A percentile compares a stretch with the other conserved stretches of the same genome.
These are phyloP conservation scores for Galbula dea DNA, from an alignment of 2,113 vertebrate species.

Conservation along the genomic window DNA sequence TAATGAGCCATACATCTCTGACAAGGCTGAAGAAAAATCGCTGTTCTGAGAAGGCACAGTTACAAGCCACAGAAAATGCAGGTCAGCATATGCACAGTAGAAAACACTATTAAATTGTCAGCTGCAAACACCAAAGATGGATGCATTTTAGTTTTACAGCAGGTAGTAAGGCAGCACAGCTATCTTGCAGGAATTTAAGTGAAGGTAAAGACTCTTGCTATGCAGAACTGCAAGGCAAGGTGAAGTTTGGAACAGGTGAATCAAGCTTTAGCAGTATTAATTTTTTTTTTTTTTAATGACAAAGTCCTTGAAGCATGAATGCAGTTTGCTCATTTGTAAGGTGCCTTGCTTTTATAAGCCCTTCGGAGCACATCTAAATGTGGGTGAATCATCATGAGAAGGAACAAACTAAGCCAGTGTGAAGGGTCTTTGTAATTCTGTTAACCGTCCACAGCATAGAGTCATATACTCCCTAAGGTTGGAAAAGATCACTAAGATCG, in stretches of 20 bases:
- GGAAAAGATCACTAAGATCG: no score
- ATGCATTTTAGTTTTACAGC: not conserved
- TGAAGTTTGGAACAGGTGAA: not conserved
- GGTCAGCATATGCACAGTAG: fast-evolving
- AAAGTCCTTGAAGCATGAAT: not conserved
- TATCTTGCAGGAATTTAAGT: not conserved
- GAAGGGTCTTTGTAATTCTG: not conserved
- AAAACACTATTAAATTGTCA: not conserved
- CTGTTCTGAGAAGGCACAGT: not conserved
- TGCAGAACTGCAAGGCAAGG: not conserved
- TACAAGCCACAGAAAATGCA: not conserved
- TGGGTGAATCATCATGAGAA: not conserved
- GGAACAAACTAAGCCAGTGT: not conserved
- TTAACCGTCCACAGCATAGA: not conserved
- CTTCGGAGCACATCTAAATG: not conserved
- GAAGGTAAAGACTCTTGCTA: not conserved
- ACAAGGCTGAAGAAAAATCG: not conserved
- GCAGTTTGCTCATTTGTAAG: not conserved
- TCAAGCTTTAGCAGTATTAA: not conserved
- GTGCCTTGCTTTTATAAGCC: not conserved
- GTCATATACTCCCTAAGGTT: no score
- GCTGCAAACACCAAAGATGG: not conserved
- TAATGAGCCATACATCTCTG: not conserved
- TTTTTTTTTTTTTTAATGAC: not conserved
- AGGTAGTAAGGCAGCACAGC: not conserved